Conservation (phyloP, 2,888 invertebrate genomes). For the Hoplodrina ambigua region DNA sequence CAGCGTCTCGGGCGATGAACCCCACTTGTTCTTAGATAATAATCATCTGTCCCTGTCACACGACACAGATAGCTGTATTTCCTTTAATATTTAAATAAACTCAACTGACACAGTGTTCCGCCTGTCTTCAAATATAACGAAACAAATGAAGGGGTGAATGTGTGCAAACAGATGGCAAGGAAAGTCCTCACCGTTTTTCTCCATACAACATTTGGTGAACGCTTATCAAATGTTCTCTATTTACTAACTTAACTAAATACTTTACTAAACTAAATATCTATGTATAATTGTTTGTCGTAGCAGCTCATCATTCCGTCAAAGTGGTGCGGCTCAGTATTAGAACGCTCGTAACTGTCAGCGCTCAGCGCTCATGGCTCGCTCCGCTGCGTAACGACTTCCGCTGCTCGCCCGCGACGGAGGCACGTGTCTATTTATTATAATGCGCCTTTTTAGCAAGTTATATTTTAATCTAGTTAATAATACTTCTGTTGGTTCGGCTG, state of each 20-base stretch:
- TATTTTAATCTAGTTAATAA: neutral
- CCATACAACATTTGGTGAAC: too few species aligned
- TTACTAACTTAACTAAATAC: too few species aligned
- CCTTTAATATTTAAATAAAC: conserved; percentile 46
- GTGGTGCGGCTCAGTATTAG: conserved; percentile 62
- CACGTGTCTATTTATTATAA: conserved; percentile 73
- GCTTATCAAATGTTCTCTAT: neutral
- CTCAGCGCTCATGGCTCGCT: conserved; percentile 22
- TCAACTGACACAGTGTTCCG: conserved; percentile 38
- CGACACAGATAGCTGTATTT: neutral
- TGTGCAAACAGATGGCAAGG: conserved; percentile 19
- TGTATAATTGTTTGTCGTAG: conserved; percentile 32
- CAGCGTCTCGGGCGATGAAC: conserved; percentile 64
- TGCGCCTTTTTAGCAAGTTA: conserved; percentile 33
- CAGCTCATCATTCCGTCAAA: conserved; percentile 14
- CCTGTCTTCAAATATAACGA: conserved; percentile 34
- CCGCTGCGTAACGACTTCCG: conserved; percentile 78
- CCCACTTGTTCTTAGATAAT: conserved; percentile 57
- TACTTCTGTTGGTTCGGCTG: neutral
- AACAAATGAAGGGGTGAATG: conserved; percentile 26
- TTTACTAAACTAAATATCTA: too few species aligned
- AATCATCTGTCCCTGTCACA: conserved; percentile 34
- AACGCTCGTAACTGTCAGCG: conserved; percentile 70
- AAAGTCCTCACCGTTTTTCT: neutral
- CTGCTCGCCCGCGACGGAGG: conserved; percentile 51